Conservation (phyloP, 2,113 vertebrate species). For the Siniperca chuatsi region DNA sequence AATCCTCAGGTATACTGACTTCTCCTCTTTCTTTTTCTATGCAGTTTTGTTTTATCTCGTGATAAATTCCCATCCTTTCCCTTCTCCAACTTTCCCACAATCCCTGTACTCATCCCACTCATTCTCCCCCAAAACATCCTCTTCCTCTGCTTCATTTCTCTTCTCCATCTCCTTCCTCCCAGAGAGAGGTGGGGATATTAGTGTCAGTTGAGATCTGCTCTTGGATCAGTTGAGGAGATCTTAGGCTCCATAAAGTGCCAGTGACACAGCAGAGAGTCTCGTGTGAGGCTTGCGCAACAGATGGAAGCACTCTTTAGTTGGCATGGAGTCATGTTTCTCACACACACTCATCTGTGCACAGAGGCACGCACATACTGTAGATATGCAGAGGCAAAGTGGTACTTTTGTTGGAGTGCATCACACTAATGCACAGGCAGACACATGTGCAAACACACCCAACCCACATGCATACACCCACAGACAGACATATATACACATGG, state of each 20-base stretch:
- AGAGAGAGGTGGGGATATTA: slow-evolving; percentile 52
- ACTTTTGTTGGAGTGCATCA: slow-evolving; percentile 26
- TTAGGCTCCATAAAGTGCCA: slow-evolving; percentile 69
- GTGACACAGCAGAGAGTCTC: slow-evolving; percentile 71
- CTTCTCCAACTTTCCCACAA: slow-evolving; percentile 48
- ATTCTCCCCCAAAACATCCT: slow-evolving; percentile 34
- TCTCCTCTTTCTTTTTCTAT: slow-evolving; percentile 6
- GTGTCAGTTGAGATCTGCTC: slow-evolving; percentile 60
- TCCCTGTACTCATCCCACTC: slow-evolving; percentile 34
- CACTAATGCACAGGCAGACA: slow-evolving; percentile 48
- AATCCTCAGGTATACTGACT: slow-evolving; percentile 85
- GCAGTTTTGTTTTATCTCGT: not conserved
- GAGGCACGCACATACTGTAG: slow-evolving; percentile 35
- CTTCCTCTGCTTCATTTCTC: slow-evolving; percentile 33
- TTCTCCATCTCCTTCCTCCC: slow-evolving; percentile 41
- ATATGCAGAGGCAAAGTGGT: slow-evolving; percentile 41
- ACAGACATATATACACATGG: slow-evolving; percentile 42
- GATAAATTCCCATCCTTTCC: slow-evolving; percentile 19
- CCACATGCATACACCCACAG: slow-evolving; percentile 65
- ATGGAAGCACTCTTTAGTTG: slow-evolving; percentile 81
- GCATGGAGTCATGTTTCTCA: slow-evolving; percentile 67
- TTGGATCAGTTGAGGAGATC: slow-evolving; percentile 73
- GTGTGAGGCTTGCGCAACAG: slow-evolving; percentile 73
- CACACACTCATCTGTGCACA: slow-evolving; percentile 30
- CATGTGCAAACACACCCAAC: slow-evolving; percentile 62